These are phyloP conservation scores for Microtus oregoni DNA, from an alignment of 2,113 vertebrate genomes.

Conservation along the genomic window DNA sequence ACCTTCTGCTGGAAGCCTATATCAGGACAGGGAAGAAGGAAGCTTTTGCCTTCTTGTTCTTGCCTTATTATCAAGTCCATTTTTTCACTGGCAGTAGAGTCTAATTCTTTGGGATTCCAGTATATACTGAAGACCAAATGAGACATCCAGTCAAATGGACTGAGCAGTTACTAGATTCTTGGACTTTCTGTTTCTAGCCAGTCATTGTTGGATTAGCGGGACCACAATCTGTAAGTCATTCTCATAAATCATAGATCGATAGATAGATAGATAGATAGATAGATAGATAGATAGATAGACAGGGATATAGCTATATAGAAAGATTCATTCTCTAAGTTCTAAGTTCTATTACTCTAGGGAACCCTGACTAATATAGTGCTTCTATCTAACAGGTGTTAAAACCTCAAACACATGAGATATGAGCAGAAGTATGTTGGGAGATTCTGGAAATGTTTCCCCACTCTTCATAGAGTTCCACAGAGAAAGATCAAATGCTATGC, in stretches of 20 bases:
- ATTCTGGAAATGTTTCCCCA: background rate
- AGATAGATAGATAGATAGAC: background rate
- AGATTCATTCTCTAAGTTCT: background rate
- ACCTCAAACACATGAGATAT: background rate
- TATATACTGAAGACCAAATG: too few species aligned
- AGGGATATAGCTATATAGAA: background rate
- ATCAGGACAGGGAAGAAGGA: background rate
- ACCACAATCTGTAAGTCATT: background rate
- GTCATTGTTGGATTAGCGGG: too few species aligned
- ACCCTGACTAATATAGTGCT: background rate
- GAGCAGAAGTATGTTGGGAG: background rate
- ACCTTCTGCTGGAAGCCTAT: background rate
- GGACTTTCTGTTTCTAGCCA: too few species aligned
- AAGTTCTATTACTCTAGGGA: background rate
- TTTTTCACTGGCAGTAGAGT: too few species aligned
- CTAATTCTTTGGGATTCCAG: too few species aligned
- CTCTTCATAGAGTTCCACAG: background rate
- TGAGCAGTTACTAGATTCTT: too few species aligned
- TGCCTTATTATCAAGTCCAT: too few species aligned
- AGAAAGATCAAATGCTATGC: background rate
- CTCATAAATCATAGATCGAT: background rate
- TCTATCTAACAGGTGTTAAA: background rate
- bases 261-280: too few species aligned
- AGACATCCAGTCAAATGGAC: too few species aligned
- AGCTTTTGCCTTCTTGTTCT: background rate